Conservation (phyloP, 2,113 vertebrate genomes). For the Alaudala cheleensis region DNA sequence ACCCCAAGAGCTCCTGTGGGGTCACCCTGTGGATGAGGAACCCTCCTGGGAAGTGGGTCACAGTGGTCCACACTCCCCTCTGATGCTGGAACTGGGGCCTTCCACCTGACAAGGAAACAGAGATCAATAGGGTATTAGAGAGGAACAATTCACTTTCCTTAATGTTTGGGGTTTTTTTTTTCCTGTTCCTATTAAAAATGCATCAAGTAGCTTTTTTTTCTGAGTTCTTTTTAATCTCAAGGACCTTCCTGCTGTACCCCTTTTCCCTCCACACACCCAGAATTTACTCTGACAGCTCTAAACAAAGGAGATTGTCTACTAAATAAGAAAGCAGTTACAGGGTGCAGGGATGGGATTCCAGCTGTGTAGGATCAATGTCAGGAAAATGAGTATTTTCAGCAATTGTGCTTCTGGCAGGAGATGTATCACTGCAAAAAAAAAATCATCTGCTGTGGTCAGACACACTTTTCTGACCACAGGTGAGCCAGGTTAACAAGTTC, state of each 20-base stretch:
- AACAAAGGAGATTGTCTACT: background rate
- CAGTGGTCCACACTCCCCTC: background rate
- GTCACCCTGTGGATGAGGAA: background rate
- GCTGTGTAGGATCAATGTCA: background rate
- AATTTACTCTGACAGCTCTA: background rate
- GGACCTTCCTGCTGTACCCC: background rate
- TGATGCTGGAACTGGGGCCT: background rate
- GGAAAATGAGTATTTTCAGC: background rate
- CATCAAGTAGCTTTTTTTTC: background rate
- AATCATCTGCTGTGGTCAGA: background rate
- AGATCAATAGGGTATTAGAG: background rate
- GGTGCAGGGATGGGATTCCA: background rate
- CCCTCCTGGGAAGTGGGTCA: background rate
- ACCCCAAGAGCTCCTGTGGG: background rate
- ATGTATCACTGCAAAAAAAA: background rate
- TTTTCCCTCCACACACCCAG: background rate
- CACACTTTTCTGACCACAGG: background rate
- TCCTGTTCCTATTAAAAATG: slow-evolving; percentile 13
- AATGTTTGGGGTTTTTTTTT: background rate
- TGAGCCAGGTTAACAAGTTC: background rate
- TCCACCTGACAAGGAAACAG: background rate
- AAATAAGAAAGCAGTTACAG: background rate
- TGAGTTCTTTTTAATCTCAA: background rate
- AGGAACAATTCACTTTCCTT: background rate
- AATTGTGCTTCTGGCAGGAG: background rate